Base-by-base conservation (phyloP, 2,888 invertebrate genomes). In the Anthrax anthrax region DNA sequence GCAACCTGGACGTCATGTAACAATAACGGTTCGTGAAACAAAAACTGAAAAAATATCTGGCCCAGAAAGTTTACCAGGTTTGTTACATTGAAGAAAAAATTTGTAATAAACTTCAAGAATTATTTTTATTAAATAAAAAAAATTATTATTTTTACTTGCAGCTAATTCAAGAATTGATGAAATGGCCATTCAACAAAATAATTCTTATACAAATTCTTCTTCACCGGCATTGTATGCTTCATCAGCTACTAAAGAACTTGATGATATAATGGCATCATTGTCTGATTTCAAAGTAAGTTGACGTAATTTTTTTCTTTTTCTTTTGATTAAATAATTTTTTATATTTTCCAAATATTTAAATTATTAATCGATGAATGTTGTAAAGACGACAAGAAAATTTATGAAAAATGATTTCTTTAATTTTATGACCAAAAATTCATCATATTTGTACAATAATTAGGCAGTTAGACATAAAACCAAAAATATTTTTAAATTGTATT, bases 201-300 rank as follows among this genome's bases (percentile, higher is more conserved):
- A 65, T 40, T 57, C 62, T 10, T 64, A 61, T 51, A 52, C 57
- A 53, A 60, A 50, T 39, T 38, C 50, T 18, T 38, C 49, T 17
- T 47, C 50, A 9, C 18, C 48, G 36, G 37, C 47, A 37, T 52
- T 56, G 4, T 64, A 63, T 55, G 72, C 91, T 18, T 92, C 92
- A 44, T 84, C 86, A 50, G 95, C 95, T 34, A 95, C 95, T 18
- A 83, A 84, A 66, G 95, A 96, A 65, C 74, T 96, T 50, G 95
- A 96, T 61, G 94, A 95, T 62, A 75, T 96, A 51, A 95, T 96
- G 95, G 90, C 89, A 2, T 90, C 92, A 8, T 72, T 96, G 13
- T 92, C 92, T 1, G 92, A 92, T 64, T 90, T 94, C 64, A 94
- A 94, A 85, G 95, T 88, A 70, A 67, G 70, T 53, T 34, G 9